phyloP scores from a whole-genome alignment of 2,113 vertebrate genomes.

The Eclectus roratus region DNA sequence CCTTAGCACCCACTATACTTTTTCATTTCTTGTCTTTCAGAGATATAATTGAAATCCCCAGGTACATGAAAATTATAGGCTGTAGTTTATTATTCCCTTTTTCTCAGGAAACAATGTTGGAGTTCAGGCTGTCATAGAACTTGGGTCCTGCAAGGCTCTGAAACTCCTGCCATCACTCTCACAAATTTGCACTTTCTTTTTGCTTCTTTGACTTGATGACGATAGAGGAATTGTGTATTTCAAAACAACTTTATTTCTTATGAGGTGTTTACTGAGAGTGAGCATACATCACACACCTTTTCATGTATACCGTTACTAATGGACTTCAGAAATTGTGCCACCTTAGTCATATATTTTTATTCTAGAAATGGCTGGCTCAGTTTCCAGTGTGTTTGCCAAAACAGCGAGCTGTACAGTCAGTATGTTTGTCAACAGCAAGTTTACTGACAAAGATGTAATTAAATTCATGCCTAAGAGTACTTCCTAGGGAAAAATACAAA shows the following conservation, averaged over 20 bases:
- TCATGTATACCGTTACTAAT: accelerated
- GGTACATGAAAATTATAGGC: not conserved
- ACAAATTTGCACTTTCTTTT: not conserved
- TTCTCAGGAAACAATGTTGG: not conserved
- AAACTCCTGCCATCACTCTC: not conserved
- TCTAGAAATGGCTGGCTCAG: not conserved
- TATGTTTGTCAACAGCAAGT: not conserved
- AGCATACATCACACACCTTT: not conserved
- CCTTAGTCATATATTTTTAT: not conserved
- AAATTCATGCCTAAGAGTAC: not conserved
- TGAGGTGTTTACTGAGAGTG: not conserved
- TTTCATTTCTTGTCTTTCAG: not conserved
- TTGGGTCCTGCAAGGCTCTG: not conserved
- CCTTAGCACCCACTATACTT: not conserved
- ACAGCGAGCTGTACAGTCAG: not conserved
- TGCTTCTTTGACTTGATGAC: not conserved
- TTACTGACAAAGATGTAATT: not conserved
- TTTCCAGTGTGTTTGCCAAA: not conserved
- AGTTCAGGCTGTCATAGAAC: not conserved
- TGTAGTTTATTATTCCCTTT: not conserved
- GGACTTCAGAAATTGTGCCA: not conserved
- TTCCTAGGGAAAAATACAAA: not conserved
- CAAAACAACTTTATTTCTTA: accelerated
- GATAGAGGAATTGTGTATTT: not conserved
- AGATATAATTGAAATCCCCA: not conserved